Percentiles rank a stretch among this genome's conserved stretches.
Evolutionary conservation across 2,888 invertebrate species (phyloP).

Genomic region (Girardia tigrina): DNA sequence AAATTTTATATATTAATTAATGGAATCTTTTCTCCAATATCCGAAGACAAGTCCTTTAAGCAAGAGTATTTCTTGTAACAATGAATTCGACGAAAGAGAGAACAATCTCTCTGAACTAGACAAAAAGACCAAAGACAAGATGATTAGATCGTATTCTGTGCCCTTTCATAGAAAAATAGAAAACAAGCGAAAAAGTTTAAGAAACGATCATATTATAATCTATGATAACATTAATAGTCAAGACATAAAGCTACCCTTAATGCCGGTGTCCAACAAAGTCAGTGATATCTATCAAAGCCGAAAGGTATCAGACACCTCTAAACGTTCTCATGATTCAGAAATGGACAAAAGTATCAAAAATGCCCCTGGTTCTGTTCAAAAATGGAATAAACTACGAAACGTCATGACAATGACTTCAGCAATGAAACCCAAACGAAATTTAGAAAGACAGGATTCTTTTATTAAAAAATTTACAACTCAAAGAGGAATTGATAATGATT

Average conservation of each 20-base stretch:
- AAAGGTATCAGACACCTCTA: neutral
- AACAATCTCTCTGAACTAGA: neutral
- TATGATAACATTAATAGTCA: neutral
- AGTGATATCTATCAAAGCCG: neutral
- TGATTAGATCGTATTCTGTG: neutral
- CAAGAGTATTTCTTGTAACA: neutral
- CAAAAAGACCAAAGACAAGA: neutral
- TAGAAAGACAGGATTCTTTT: slow-evolving; percentile 55
- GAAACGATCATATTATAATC: neutral
- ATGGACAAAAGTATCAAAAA: neutral
- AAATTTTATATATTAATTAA: neutral
- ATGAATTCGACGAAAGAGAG: slow-evolving; percentile 1
- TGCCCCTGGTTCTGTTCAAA: neutral
- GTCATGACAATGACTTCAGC: slow-evolving; percentile 53
- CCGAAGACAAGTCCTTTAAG: neutral
- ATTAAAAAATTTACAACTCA: slow-evolving; percentile 80
- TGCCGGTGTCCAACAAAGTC: neutral
- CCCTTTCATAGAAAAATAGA: neutral
- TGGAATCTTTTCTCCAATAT: neutral
- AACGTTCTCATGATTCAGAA: neutral
- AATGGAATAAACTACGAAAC: slow-evolving; percentile 81
- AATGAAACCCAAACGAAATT: slow-evolving; percentile 40
- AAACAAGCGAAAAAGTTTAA: neutral
- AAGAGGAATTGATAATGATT: slow-evolving; percentile 67
- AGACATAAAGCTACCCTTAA: neutral